Percentiles rank a stretch among this genome's conserved stretches.
These are phyloP conservation scores for Laterallus jamaicensis DNA, from an alignment of 2,113 vertebrate species.

Conservation along the genomic window DNA sequence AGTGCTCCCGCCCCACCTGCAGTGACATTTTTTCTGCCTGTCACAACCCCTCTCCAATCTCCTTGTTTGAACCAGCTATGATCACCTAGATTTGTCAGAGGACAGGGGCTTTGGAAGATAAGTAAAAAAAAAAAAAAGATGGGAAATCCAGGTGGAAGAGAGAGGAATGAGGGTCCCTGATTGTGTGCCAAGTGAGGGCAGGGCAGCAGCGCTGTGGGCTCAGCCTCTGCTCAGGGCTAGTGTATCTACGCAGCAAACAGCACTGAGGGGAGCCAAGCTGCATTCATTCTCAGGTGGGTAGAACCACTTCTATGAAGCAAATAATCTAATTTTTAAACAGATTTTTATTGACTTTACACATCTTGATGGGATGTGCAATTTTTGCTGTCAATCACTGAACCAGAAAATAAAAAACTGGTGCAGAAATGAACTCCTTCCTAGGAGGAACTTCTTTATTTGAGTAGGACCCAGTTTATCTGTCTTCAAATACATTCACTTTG, in stretches of 20 bases:
- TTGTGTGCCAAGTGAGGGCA: background rate
- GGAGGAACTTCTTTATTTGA: background rate
- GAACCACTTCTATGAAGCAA: background rate
- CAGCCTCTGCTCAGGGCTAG: background rate
- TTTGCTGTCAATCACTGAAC: background rate
- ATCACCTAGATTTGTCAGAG: background rate
- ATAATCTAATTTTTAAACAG: background rate
- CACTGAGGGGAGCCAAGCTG: background rate
- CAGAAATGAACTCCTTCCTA: background rate
- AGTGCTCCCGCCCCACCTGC: background rate
- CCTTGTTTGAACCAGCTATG: background rate
- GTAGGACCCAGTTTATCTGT: background rate
- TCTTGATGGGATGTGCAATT: background rate
- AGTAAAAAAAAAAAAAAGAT: background rate
- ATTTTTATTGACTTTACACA: background rate
- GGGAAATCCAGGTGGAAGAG: rapidly evolving
- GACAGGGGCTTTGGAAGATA: background rate
- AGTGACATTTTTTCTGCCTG: background rate
- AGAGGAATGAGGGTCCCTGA: background rate
- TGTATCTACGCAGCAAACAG: background rate
- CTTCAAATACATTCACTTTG: background rate
- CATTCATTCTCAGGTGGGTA: background rate
- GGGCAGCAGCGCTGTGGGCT: background rate
- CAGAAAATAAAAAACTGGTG: background rate
- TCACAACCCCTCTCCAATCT: background rate